Evolutionary conservation across 2,888 invertebrate species (phyloP).

Genomic region (Minunthozetes semirufus): DNA sequence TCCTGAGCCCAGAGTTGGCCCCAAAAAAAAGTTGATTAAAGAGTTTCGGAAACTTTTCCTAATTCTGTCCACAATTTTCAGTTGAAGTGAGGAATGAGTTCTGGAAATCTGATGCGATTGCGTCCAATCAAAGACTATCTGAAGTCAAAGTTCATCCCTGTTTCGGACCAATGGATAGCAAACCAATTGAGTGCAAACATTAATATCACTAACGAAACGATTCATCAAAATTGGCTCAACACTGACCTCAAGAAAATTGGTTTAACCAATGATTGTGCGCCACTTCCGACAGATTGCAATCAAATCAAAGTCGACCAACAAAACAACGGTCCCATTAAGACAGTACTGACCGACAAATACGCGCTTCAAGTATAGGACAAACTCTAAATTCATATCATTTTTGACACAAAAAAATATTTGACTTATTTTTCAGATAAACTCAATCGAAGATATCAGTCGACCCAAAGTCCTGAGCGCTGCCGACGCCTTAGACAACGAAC

Average conservation of each 20-base stretch:
- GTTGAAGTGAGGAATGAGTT: background rate
- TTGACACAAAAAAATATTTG: background rate
- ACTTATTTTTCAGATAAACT: background rate
- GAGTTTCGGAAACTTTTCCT: too few species aligned
- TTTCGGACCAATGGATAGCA: constrained; percentile 2
- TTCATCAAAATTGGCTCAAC: constrained; percentile 5
- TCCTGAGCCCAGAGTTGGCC: too few species aligned
- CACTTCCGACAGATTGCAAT: background rate
- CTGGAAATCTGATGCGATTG: background rate
- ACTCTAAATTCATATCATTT: background rate
- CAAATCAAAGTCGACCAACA: background rate
- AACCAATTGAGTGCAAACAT: background rate
- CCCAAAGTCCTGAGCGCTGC: background rate
- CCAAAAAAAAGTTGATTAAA: too few species aligned
- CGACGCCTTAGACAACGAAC: constrained; percentile 1
- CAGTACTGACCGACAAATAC: background rate
- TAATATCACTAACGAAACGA: background rate
- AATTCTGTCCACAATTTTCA: too few species aligned
- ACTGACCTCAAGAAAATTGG: background rate
- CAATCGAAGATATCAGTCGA: constrained; percentile 8
- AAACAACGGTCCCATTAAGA: background rate
- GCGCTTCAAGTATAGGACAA: background rate
- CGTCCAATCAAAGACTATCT: background rate
- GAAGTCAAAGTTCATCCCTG: background rate
- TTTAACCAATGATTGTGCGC: background rate